Percentiles rank a stretch among this genome's conserved stretches.
Evolutionary conservation across 2,888 invertebrate genomes (phyloP).

Genomic region (Zygaena filipendulae): DNA sequence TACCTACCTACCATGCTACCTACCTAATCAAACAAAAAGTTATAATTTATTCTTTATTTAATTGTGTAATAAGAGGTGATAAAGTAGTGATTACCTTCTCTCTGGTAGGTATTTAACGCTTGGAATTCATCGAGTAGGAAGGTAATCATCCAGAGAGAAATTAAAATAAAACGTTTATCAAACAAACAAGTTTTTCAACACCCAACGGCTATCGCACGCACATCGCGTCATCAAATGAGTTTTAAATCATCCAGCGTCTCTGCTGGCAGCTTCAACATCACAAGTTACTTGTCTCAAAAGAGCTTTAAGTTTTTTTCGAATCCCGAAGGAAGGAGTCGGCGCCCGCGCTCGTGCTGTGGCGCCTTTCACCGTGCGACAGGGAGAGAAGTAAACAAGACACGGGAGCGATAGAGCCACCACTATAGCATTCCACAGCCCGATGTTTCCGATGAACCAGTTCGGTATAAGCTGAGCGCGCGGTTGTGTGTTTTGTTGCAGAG

Average conservation of each 20-base stretch:
- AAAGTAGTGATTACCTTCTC: too few species aligned
- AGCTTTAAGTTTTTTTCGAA: conserved; percentile 57
- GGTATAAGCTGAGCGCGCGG: conserved; percentile 43
- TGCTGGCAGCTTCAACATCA: conserved; percentile 50
- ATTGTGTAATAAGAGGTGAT: too few species aligned
- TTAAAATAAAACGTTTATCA: too few species aligned
- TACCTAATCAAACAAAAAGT: too few species aligned
- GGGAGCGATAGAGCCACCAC: conserved; percentile 36
- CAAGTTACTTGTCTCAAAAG: conserved; percentile 58
- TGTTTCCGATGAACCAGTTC: conserved; percentile 60
- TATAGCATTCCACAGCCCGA: conserved; percentile 46
- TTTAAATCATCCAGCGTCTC: conserved; percentile 49
- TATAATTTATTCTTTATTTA: too few species aligned
- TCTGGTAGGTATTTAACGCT: too few species aligned
- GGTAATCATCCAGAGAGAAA: too few species aligned
- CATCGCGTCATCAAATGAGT: conserved; percentile 30
- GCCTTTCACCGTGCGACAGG: conserved; percentile 53
- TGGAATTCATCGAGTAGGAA: too few species aligned
- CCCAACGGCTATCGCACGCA: too few species aligned
- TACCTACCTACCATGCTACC: too few species aligned
- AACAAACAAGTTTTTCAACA: too few species aligned
- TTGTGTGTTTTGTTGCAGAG: conserved; percentile 29
- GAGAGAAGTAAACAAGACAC: conserved; percentile 20
- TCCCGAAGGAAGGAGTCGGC: conserved; percentile 59
- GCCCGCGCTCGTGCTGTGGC: conserved; percentile 48